Conservation (phyloP, 2,888 invertebrate genomes). For the Tethea ocularis region DNA sequence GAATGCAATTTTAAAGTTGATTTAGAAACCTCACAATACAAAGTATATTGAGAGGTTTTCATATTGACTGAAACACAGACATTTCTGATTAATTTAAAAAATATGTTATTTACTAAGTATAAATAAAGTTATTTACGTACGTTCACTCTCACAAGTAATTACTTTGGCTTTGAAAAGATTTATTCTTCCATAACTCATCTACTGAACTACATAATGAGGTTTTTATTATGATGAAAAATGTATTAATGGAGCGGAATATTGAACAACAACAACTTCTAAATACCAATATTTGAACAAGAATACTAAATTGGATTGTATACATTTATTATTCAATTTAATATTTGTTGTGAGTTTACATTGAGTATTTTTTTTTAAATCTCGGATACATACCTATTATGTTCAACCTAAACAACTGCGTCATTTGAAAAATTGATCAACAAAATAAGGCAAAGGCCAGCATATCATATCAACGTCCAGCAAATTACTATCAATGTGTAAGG, state of each 20-base stretch:
- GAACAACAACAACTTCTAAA: not conserved
- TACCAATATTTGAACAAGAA: not conserved
- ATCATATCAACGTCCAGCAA: constrained; percentile 36
- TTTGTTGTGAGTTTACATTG: too few species aligned
- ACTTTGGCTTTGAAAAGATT: not conserved
- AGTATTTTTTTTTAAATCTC: too few species aligned
- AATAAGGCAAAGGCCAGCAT: constrained; percentile 32
- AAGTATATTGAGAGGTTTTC: too few species aligned
- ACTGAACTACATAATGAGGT: not conserved
- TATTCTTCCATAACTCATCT: not conserved
- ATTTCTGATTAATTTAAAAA: not conserved
- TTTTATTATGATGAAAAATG: not conserved
- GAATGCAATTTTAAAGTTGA: too few species aligned
- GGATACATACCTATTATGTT: not conserved
- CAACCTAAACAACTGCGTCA: not conserved
- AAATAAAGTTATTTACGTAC: not conserved
- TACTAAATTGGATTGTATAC: not conserved
- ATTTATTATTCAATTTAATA: not conserved
- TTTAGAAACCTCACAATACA: too few species aligned
- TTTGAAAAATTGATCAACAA: not conserved
- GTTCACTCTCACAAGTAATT: not conserved
- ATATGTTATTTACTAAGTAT: not conserved
- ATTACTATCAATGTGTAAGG: constrained; percentile 34
- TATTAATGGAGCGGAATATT: not conserved
- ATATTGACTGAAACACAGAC: not conserved